These are phyloP conservation scores for Condylura cristata DNA, from an alignment of 2,113 vertebrate species.

Conservation along the genomic window DNA sequence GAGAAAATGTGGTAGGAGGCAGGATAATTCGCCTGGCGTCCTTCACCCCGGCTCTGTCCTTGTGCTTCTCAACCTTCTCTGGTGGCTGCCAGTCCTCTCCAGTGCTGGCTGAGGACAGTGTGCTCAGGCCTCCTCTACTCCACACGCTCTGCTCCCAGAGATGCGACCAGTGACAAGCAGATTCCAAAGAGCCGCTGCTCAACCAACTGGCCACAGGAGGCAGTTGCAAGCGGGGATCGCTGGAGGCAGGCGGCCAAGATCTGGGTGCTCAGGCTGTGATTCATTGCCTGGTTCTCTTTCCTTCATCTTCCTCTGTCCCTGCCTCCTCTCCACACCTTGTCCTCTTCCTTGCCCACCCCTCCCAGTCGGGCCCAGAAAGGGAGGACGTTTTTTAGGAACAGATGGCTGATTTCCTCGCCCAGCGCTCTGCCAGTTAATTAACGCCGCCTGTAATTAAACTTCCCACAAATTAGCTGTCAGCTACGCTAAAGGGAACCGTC, in stretches of 20 bases:
- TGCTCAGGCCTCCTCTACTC: neutral
- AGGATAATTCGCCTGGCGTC: fast-evolving
- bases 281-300: fast-evolving
- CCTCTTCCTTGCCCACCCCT: neutral
- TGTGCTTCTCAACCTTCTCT: neutral
- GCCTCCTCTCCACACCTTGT: neutral
- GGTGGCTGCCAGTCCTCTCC: neutral
- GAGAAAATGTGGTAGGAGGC: neutral
- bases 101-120: neutral
- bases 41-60: neutral
- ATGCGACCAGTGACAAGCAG: neutral
- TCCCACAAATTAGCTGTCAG: conserved; percentile 92
- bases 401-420: conserved; percentile 86
- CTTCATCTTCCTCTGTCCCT: fast-evolving
- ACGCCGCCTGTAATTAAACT: conserved; percentile 92
- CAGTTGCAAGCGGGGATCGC: neutral
- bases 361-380: conserved; percentile 68
- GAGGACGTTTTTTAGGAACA: conserved; percentile 81
- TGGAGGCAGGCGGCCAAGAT: neutral
- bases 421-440: conserved; percentile 91
- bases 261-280: neutral
- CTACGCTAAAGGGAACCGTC: conserved; percentile 88
- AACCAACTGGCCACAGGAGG: neutral
- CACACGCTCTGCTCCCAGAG: conserved; percentile 35
- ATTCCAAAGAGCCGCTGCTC: neutral